Evolutionary conservation across 2,797 vertebrate species (phyloP).

Genomic region (Apogon hyalosoma): DNA sequence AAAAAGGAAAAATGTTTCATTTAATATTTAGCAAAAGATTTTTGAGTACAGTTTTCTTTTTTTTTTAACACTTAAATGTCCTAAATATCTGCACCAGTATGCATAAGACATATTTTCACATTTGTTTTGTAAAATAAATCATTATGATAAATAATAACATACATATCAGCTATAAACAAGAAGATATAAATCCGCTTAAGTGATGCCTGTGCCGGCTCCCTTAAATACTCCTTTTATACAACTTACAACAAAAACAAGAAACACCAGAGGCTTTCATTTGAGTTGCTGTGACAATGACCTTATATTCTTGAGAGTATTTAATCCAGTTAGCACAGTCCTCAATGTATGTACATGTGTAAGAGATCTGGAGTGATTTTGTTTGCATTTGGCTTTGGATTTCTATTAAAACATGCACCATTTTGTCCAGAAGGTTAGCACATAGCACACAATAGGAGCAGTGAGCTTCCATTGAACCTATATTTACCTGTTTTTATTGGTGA

Average conservation of each 20-base stretch:
- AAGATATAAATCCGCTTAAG: not conserved
- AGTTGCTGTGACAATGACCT: not conserved
- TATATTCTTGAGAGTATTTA: not conserved
- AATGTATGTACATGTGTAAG: not conserved
- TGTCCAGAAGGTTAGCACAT: not conserved
- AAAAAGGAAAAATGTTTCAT: too few relatives aligned
- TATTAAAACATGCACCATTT: constrained; percentile 37
- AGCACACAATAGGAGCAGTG: too few relatives aligned
- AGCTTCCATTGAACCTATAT: too few relatives aligned
- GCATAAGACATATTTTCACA: too few relatives aligned
- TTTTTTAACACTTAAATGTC: too few relatives aligned
- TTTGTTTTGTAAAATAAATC: too few relatives aligned
- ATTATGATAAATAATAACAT: too few relatives aligned
- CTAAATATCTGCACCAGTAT: too few relatives aligned
- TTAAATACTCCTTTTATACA: not conserved
- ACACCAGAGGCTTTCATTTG: not conserved
- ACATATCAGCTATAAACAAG: not conserved
- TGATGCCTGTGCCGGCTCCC: not conserved
- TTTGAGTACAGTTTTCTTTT: too few relatives aligned
- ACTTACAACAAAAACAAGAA: not conserved
- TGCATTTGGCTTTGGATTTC: constrained; percentile 39
- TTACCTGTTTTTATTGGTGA: too few relatives aligned
- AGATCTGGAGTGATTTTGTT: constrained; percentile 27
- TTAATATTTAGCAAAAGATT: too few relatives aligned
- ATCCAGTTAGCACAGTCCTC: not conserved